Conservation (phyloP, 1,140 invertebrate species). For the Euwallacea fornicatus region DNA sequence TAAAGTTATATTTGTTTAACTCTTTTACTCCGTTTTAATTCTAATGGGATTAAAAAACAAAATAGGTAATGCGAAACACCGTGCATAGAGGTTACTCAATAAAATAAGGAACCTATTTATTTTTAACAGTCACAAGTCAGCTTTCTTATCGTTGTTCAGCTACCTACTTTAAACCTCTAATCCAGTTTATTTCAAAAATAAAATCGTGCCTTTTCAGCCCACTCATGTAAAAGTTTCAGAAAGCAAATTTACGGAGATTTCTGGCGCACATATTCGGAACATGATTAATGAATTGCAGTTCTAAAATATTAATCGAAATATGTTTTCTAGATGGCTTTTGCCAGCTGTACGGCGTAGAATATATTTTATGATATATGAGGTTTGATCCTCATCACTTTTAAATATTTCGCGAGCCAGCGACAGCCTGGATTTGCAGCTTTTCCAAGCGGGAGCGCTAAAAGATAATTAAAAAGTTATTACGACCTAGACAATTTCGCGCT, state of each 20-base stretch:
- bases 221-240: conserved; percentile 29
- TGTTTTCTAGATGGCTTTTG: conserved; percentile 41
- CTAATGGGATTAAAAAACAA: too few relatives aligned
- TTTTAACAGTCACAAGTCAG: too few relatives aligned
- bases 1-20: too few relatives aligned
- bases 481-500: too few relatives aligned
- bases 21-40: too few relatives aligned
- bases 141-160: too few relatives aligned
- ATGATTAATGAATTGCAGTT: conserved; percentile 42
- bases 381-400: conserved; percentile 27
- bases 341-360: conserved; percentile 14
- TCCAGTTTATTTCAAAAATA: too few relatives aligned
- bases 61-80: too few relatives aligned
- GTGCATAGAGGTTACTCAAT: too few relatives aligned
- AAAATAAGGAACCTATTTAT: too few relatives aligned
- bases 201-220: not conserved
- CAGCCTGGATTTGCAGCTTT: conserved; percentile 7
- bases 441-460: not conserved
- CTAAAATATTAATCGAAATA: conserved; percentile 46
- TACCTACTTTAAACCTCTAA: too few relatives aligned
- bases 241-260: conserved; percentile 26
- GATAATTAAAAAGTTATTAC: conserved; percentile 1
- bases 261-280: conserved; percentile 38
- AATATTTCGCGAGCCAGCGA: conserved; percentile 4
- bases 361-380: conserved; percentile 29